Evolutionary conservation across 2,888 invertebrate species (phyloP), one percentile per base, ranked within the genome.

Genomic region (Leptinotarsa peninsularis): DNA sequence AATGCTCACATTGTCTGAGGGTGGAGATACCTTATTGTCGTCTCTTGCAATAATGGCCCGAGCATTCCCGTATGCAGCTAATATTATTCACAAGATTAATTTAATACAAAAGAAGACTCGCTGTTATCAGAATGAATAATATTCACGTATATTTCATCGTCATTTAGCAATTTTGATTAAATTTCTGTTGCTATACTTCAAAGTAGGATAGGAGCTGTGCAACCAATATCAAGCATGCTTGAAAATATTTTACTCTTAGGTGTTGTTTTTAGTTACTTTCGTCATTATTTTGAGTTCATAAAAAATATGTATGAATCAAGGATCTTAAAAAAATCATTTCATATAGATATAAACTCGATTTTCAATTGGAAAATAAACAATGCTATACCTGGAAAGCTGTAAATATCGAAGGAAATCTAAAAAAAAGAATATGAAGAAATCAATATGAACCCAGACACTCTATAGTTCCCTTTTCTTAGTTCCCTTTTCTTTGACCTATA

Each of bases 1-100:
- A 84, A 83, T 83, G 85, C 84, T 83, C 81, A 80, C 79, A 84
- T 84, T 85, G 84, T 84, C 84, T 85, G 85, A 84, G 85, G 83
- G 84, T 81, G 83, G 83, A 84, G 83, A 84, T 84, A 84, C 81
- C 83, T 84, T 83, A 84, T 85, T 85, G 85, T 84, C 84, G 81
- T 84, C 83, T 33, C 80, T 74, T 82, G 83, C 81, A 81, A 82
- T 82, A 82, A 81, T 80, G 81, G 76, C 79, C 71, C 56, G 75
- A 78, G 79, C 81, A 78, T 81, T 78, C 75, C 77, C 72, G 74
- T 77, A 80, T 78, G 79, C 78, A 80, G 78, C 80, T 77, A 81
- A 81, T 81, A 81, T 80, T 78, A 79, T 80, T 79, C 78, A 80
- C 77, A 79, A 81, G 79, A 81, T 81, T 81, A 81, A 81, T 81